Base-by-base conservation (phyloP, 2,888 invertebrate species). In the Rhodophaea formosa region DNA sequence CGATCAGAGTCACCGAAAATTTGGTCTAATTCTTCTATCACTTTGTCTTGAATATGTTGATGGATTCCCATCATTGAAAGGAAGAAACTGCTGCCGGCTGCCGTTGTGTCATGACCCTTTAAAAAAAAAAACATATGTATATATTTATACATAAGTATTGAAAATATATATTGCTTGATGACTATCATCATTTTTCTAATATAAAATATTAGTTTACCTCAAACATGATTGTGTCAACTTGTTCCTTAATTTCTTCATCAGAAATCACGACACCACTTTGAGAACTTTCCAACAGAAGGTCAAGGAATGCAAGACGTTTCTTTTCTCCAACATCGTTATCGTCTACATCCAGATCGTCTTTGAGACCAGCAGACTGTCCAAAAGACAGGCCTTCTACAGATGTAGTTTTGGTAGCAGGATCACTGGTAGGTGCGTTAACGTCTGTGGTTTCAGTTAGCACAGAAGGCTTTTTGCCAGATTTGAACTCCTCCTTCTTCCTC, bases 161-260 rank as follows among this genome's bases (percentile, higher is more conserved):
- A 32, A 8, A 32, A 35, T 32, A 5, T n/a, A n/a, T n/a, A n/a
- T n/a, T n/a, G n/a, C n/a, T n/a, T n/a, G n/a, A n/a, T n/a, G n/a
- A 46, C 1, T 46, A 0, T 17, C 10, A 10, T 45, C 8, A 15
- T 15, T 46, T 16, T 16, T 16, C 16, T 46, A 7, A 16, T 16
- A 7, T 23, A 23, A 23, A 23, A 23, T 23, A 23, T 23, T 23
- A 5, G 5, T 23, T 2, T 80, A 94, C 96, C 93, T 97, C 95
- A 79, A 96, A 96, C 96, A 96, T 96, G 68, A 96, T 96, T 0
- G 96, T 96, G 76, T 96, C 95, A 0, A 96, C 96, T 92, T 96
- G 95, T 77, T 96, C 96, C 70, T 95, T 94, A 67, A 96, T 95
- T 85, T 96, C 96, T 63, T 94, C 93, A 62, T 96, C 96, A 29